Conservation (phyloP, 2,113 vertebrate species). For the Dasyurus viverrinus region DNA sequence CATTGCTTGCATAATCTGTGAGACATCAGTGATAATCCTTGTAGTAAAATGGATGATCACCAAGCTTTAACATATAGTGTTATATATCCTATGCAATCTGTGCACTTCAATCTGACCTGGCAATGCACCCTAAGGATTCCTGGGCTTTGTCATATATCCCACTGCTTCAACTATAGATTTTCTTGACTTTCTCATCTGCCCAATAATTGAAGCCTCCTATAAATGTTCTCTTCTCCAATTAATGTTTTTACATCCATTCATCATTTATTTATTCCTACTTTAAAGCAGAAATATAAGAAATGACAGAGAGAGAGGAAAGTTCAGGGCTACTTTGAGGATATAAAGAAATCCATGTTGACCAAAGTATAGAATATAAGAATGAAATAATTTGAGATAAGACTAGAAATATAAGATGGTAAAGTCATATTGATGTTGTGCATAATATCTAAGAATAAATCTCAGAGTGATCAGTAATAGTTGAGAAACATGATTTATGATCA, state of each 20-base stretch:
- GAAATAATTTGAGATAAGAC: not conserved
- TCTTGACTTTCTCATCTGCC: not conserved
- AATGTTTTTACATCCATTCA: not conserved
- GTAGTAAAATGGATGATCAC: not conserved
- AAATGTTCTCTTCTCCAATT: not conserved
- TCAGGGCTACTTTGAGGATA: not conserved
- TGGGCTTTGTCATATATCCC: not conserved
- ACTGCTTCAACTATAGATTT: not conserved
- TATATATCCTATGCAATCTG: not conserved
- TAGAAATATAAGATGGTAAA: not conserved
- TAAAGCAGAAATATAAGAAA: not conserved
- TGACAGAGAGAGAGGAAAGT: not conserved
- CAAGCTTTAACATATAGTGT: not conserved
- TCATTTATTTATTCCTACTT: not conserved
- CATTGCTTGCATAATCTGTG: not conserved
- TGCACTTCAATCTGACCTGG: not conserved
- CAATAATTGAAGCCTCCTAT: not conserved
- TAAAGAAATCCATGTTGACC: not conserved
- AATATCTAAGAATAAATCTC: not conserved
- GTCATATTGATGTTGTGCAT: not conserved
- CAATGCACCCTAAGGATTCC: not conserved
- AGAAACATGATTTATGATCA: not conserved
- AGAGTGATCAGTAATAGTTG: not conserved
- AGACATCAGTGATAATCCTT: not conserved
- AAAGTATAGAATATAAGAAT: not conserved